phyloP scores from a whole-genome alignment of 2,797 vertebrate species.

The Myoxocephalus aenaeus region DNA sequence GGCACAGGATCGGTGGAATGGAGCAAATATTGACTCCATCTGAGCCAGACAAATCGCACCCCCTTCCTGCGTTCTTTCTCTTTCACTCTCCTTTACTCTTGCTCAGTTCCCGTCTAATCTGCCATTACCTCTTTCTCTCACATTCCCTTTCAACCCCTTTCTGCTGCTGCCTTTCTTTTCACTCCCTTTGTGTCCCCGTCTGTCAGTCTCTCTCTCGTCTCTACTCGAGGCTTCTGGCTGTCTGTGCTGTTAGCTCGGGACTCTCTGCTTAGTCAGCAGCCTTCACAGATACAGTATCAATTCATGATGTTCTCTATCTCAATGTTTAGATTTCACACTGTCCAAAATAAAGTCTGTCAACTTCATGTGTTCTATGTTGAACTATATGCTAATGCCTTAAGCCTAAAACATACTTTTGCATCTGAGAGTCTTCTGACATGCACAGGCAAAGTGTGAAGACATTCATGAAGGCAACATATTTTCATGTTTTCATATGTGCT shows the following conservation, averaged over 20 bases:
- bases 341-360: conserved; percentile 19
- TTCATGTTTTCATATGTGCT: conserved; percentile 45
- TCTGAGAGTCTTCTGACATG: conserved; percentile 30
- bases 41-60: conserved; percentile 72
- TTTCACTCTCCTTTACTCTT: conserved; percentile 60
- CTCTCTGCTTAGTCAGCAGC: conserved; percentile 14
- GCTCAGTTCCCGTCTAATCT: conserved; percentile 70
- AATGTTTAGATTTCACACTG: conserved; percentile 14
- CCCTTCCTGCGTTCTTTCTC: conserved; percentile 47
- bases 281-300: conserved; percentile 13
- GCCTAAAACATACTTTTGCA: conserved; percentile 18
- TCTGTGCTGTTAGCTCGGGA: conserved; percentile 35
- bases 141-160: conserved; percentile 74
- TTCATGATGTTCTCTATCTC: conserved; percentile 3
- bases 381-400: conserved; percentile 23
- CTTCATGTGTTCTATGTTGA: conserved; percentile 17
- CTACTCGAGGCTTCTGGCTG: conserved; percentile 53
- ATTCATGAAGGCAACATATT: conserved; percentile 19
- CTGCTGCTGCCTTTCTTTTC: conserved; percentile 66
- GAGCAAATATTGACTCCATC: conserved; percentile 85
- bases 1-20: conserved; percentile 77
- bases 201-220: conserved; percentile 56
- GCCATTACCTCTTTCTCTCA: conserved; percentile 75
- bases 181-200: conserved; percentile 67
- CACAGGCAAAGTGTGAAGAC: conserved; percentile 30